Evolutionary conservation across 1,140 invertebrate species (phyloP).

Genomic region (Chymomyza costata): DNA sequence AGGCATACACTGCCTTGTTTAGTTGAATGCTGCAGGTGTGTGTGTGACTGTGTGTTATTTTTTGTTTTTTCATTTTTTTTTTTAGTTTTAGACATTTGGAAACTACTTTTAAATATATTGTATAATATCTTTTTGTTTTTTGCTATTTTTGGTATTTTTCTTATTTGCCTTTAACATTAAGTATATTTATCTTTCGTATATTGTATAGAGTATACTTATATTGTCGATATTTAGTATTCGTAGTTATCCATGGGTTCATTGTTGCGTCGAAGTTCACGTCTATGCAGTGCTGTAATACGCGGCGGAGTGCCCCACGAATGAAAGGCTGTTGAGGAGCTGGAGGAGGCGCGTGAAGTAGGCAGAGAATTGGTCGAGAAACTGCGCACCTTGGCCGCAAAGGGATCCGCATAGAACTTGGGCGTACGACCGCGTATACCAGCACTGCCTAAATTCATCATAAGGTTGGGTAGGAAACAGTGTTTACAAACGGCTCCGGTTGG

Average conservation of each 20-base stretch:
- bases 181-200: slow-evolving; percentile 13
- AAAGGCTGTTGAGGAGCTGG: slow-evolving; percentile 42
- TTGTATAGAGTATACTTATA: slow-evolving; percentile 35
- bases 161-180: slow-evolving; percentile 16
- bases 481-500: slow-evolving; percentile 75
- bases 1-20: not conserved
- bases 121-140: slow-evolving; percentile 22
- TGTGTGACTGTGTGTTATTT: slow-evolving; percentile 22
- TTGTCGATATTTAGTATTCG: slow-evolving; percentile 52
- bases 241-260: slow-evolving; percentile 53
- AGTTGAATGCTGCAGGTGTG: slow-evolving; percentile 35
- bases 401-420: slow-evolving; percentile 34
- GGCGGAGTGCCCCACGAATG: slow-evolving; percentile 73
- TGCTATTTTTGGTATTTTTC: slow-evolving; percentile 28
- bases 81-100: too few relatives aligned
- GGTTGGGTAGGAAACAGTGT: slow-evolving; percentile 67
- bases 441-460: slow-evolving; percentile 67
- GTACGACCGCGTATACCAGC: slow-evolving; percentile 66
- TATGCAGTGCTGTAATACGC: slow-evolving; percentile 73
- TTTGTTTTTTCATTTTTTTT: too few relatives aligned
- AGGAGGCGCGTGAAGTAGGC: slow-evolving; percentile 28
- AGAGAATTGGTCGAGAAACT: slow-evolving; percentile 52
- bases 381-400: slow-evolving; percentile 24
- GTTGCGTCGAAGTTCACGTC: slow-evolving; percentile 66
- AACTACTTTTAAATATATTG: slow-evolving; percentile 2